Conservation (phyloP, 2,888 invertebrate species). For the Monoplex corrugatus region DNA sequence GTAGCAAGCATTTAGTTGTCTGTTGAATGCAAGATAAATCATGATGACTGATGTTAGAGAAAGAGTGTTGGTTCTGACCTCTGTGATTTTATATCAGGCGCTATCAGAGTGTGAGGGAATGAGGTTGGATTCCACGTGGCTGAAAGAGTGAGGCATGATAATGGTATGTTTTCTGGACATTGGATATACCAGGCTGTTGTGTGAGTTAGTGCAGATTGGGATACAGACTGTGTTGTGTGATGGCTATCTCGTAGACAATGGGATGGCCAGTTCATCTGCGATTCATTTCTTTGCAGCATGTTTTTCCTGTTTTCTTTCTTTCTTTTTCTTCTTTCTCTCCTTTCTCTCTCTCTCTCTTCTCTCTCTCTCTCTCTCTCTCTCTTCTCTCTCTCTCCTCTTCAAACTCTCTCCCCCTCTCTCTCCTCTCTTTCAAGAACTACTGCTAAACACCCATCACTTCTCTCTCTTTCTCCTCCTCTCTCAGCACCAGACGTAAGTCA, state of each 20-base stretch:
- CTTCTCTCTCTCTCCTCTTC: neutral
- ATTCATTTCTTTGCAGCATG: too few species aligned
- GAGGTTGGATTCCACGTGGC: too few species aligned
- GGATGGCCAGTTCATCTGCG: too few species aligned
- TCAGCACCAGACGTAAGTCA: too few species aligned
- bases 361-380: too few species aligned
- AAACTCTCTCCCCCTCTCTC: neutral
- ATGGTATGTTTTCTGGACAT: too few species aligned
- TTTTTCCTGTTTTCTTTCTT: neutral
- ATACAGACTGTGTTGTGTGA: too few species aligned
- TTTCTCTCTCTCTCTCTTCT: too few species aligned
- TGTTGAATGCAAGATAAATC: slow-evolving; percentile 1
- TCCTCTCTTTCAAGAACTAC: neutral
- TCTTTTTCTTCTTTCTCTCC: neutral
- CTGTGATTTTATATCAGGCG: neutral
- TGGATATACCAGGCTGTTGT: neutral
- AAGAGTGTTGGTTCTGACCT: neutral
- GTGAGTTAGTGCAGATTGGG: too few species aligned
- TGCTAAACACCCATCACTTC: neutral
- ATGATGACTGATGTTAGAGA: neutral
- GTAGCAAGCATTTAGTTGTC: neutral
- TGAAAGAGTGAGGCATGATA: too few species aligned
- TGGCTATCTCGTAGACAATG: too few species aligned
- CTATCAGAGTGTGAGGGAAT: neutral
- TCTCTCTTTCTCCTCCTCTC: neutral